A percentile compares a stretch with the other conserved stretches of the same genome.
Evolutionary conservation across 2,797 vertebrate species (phyloP).

Genomic region (Hapalemur alaotrensis): DNA sequence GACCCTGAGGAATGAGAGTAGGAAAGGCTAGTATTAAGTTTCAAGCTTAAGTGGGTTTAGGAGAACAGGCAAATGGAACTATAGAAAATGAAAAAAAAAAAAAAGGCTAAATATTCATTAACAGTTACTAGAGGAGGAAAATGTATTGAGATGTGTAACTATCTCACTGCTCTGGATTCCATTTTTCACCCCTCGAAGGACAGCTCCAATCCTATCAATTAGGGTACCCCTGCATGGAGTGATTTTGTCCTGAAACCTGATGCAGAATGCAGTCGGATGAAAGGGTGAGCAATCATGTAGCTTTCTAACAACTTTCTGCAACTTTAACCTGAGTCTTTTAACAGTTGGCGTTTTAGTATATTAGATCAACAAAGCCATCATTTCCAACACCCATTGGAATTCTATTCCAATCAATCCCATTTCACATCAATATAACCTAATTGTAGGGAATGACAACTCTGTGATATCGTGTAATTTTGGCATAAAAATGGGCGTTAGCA

Average conservation of each 20-base stretch:
- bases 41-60: neutral
- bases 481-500: neutral
- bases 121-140: neutral
- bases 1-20: constrained; percentile 39
- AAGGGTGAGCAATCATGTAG: neutral
- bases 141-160: neutral
- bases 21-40: constrained; percentile 51
- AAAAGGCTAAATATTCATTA: neutral
- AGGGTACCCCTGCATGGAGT: neutral
- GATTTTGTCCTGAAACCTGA: neutral
- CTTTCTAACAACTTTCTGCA: neutral
- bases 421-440: neutral
- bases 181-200: neutral
- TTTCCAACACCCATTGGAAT: neutral
- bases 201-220: neutral
- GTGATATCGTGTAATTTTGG: no score
- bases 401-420: neutral
- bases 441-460: neutral
- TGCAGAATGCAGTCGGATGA: neutral
- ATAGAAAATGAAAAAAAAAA: neutral
- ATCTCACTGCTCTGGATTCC: neutral
- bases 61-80: neutral
- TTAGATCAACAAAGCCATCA: neutral
- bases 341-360: neutral
- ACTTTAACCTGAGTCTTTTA: neutral